Conservation (phyloP, 2,888 invertebrate species). For the Taphrorychus bicolor region DNA sequence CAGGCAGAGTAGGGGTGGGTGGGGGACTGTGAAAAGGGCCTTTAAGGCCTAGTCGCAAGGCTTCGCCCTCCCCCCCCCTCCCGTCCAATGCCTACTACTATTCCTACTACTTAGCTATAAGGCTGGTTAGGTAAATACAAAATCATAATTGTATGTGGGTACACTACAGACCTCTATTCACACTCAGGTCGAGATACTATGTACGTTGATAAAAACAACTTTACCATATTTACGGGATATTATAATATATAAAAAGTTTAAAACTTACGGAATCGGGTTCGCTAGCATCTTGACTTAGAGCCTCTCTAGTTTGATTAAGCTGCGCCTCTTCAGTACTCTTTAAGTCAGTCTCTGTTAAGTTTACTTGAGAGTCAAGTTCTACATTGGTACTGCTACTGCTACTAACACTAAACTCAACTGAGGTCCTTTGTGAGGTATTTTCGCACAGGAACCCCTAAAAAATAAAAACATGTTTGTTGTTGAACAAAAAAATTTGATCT, state of each 20-base stretch:
- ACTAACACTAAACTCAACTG: constrained; percentile 57
- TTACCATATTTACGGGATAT: background rate
- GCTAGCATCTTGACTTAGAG: constrained; percentile 76
- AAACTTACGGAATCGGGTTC: constrained; percentile 78
- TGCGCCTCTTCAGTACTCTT: constrained; percentile 43
- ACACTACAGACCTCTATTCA: too few species aligned
- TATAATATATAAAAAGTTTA: background rate
- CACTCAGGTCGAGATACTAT: too few species aligned
- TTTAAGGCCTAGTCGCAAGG: too few species aligned
- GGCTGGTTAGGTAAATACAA: too few species aligned
- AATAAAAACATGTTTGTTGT: background rate
- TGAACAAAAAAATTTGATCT: too few species aligned
- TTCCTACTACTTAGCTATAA: too few species aligned
- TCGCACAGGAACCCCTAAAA: constrained; percentile 36
- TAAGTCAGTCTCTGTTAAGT: constrained; percentile 40
- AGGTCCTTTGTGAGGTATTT: constrained; percentile 51
- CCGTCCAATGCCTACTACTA: too few species aligned
- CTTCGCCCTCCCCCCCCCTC: too few species aligned
- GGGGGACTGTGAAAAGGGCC: too few species aligned
- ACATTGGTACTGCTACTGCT: constrained; percentile 58
- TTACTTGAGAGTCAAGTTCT: too few species aligned
- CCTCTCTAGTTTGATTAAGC: constrained; percentile 68
- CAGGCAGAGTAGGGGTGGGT: too few species aligned
- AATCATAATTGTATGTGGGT: too few species aligned
- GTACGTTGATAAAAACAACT: background rate